phyloP scores from a whole-genome alignment of 2,888 invertebrate species.

The Carabus problematicus region DNA sequence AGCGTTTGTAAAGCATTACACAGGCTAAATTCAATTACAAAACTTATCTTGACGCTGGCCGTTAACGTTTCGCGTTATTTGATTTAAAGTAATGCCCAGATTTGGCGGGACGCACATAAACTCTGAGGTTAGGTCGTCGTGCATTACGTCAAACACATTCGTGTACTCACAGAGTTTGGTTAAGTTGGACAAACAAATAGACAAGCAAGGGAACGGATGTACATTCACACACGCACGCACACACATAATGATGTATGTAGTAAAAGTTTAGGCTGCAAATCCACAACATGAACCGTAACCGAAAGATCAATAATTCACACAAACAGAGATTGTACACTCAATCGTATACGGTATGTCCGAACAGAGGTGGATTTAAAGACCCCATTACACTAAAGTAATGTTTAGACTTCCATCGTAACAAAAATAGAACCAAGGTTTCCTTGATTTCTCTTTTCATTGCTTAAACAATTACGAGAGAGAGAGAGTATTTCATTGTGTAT shows the following conservation, averaged over 20 bases:
- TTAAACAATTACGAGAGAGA: too few relatives aligned
- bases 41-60: conserved; percentile 23
- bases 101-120: conserved; percentile 1
- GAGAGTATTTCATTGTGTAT: too few relatives aligned
- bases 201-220: too few relatives aligned
- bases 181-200: too few relatives aligned
- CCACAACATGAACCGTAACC: conserved; percentile 19
- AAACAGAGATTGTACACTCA: conserved; percentile 11
- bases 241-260: too few relatives aligned
- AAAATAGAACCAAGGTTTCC: too few relatives aligned
- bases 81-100: conserved; percentile 8
- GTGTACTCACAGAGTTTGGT: too few relatives aligned
- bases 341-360: conserved; percentile 10
- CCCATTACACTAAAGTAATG: too few relatives aligned
- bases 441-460: too few relatives aligned
- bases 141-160: conserved; percentile 1
- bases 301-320: conserved; percentile 32
- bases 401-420: too few relatives aligned
- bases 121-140: neutral
- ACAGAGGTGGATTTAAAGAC: too few relatives aligned
- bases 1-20: neutral
- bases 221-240: too few relatives aligned
- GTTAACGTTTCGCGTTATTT: conserved; percentile 17
- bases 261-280: conserved; percentile 12
- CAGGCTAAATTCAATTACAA: conserved; percentile 29